Conservation (phyloP, 2,888 invertebrate species). For the Pollenia labialis region DNA sequence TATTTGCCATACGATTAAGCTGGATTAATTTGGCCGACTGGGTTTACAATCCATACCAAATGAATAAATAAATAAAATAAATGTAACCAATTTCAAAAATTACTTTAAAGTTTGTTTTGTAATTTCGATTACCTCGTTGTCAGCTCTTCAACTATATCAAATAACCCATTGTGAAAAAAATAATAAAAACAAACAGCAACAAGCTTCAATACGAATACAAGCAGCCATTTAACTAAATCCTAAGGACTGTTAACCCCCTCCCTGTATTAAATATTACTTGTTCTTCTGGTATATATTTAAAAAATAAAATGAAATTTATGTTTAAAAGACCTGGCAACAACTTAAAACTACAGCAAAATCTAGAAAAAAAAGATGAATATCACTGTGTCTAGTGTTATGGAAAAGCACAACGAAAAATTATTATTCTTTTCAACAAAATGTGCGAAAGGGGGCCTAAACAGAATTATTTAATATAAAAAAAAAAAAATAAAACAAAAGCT, state of each 20-base stretch:
- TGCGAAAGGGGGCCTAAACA: conserved; percentile 49
- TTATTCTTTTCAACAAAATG: conserved; percentile 52
- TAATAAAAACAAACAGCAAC: conserved; percentile 22
- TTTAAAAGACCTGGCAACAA: conserved; percentile 31
- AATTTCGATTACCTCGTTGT: too few species aligned
- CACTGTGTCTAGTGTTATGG: conserved; percentile 67
- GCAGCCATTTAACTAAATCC: conserved; percentile 56
- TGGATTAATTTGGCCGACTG: too few species aligned
- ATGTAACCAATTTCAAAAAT: too few species aligned
- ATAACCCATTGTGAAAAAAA: conserved; percentile 38
- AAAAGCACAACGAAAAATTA: conserved; percentile 42
- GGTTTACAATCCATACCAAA: too few species aligned
- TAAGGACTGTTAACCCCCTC: not conserved
- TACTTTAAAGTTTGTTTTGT: too few species aligned
- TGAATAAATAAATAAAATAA: too few species aligned
- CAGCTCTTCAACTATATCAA: too few species aligned
- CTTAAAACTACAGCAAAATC: conserved; percentile 12
- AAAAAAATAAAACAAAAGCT: not conserved
- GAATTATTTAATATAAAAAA: not conserved
- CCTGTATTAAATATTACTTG: conserved; percentile 16
- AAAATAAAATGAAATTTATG: conserved; percentile 64
- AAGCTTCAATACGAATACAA: conserved; percentile 38
- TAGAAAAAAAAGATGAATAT: conserved; percentile 62
- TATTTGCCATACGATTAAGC: too few species aligned
- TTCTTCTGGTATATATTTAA: conserved; percentile 23